Conservation (phyloP, 2,113 vertebrate genomes). For the Mesocricetus auratus region DNA sequence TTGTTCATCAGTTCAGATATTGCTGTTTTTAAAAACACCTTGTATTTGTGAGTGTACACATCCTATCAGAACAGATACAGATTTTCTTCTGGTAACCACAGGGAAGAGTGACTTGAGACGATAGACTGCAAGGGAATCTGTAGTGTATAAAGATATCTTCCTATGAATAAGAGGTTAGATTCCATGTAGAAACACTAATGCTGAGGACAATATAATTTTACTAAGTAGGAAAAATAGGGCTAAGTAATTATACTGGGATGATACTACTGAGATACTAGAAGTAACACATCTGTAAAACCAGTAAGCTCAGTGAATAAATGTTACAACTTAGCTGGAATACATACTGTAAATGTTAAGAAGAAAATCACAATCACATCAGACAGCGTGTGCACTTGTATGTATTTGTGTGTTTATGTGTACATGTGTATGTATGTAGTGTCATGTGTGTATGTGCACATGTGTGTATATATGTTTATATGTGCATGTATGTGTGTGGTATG, state of each 20-base stretch:
- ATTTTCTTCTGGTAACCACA: not conserved
- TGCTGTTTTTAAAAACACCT: not conserved
- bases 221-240: not conserved
- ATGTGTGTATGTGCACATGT: not conserved
- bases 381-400: not conserved
- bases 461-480: not conserved
- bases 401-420: not conserved
- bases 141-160: not conserved
- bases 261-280: not conserved
- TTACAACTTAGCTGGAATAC: not conserved
- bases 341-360: not conserved
- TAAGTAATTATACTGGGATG: not conserved
- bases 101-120: not conserved
- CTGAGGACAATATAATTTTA: not conserved
- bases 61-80: not conserved
- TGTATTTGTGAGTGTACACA: not conserved
- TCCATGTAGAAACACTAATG: not conserved
- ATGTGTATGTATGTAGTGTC: not conserved
- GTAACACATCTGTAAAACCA: not conserved
- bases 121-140: not conserved
- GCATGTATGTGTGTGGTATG: not conserved
- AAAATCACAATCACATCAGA: not conserved
- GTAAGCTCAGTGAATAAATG: not conserved
- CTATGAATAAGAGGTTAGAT: not conserved
- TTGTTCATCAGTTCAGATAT: not conserved